These are phyloP conservation scores for Spinus olivaceus DNA, from an alignment of 2,797 vertebrate species.

Conservation along the genomic window DNA sequence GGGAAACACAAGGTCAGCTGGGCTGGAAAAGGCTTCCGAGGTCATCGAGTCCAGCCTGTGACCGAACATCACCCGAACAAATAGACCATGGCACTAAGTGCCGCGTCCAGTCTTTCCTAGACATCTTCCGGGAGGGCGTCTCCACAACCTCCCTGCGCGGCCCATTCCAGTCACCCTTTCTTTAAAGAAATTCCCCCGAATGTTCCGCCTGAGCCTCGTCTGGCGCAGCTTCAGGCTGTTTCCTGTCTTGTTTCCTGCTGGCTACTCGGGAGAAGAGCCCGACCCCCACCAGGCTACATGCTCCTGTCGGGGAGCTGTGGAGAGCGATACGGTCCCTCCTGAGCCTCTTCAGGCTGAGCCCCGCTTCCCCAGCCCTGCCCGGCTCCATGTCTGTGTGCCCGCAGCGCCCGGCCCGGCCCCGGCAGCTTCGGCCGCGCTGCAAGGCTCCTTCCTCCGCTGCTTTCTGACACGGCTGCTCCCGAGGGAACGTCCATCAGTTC, in stretches of 20 bases:
- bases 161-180: not conserved
- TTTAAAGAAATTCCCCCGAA: not conserved
- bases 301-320: not conserved
- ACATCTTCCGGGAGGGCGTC: not conserved
- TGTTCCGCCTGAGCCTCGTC: not conserved
- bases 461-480: too few relatives aligned
- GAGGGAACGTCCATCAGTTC: accelerated
- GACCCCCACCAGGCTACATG: accelerated
- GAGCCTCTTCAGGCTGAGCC: not conserved
- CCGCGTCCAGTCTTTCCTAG: not conserved
- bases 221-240: not conserved
- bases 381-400: not conserved
- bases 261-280: accelerated
- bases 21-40: accelerated
- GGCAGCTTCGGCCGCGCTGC: accelerated
- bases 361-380: not conserved
- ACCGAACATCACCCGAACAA: not conserved
- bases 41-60: accelerated
- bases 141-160: not conserved
- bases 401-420: not conserved
- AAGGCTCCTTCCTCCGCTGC: not conserved
- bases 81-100: not conserved
- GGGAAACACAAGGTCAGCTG: accelerated
- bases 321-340: accelerated
- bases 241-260: not conserved